Percentiles rank a stretch among this genome's conserved stretches.
These are phyloP conservation scores for Amphiduros pacificus DNA, from an alignment of 2,888 invertebrate species.

Conservation along the genomic window DNA sequence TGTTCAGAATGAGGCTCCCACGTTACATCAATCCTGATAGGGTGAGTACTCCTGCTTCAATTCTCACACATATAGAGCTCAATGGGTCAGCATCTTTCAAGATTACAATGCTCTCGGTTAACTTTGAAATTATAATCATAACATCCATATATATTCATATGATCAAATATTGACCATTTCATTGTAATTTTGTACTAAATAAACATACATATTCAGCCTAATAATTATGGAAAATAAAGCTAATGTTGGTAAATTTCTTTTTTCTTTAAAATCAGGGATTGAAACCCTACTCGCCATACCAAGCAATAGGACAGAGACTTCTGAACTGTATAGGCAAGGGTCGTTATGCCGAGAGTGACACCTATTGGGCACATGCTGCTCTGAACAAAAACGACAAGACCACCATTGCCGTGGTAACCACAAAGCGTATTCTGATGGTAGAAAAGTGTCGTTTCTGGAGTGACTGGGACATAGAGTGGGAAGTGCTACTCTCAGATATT, in stretches of 20 bases:
- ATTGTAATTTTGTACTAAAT: too few relatives aligned
- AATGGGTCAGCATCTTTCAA: too few relatives aligned
- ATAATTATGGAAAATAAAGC: too few relatives aligned
- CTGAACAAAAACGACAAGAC: constrained; percentile 68
- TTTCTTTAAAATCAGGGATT: too few relatives aligned
- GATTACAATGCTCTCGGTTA: too few relatives aligned
- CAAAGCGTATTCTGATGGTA: constrained; percentile 73
- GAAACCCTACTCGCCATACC: constrained; percentile 72
- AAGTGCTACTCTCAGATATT: constrained; percentile 72
- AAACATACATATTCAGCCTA: too few relatives aligned
- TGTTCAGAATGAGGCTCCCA: constrained; percentile 71
- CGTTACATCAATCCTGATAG: constrained; percentile 71
- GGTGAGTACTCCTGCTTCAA: constrained; percentile 64
- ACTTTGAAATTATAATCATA: too few relatives aligned
- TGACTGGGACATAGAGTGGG: constrained; percentile 78
- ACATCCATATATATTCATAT: too few relatives aligned
- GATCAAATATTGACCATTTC: too few relatives aligned
- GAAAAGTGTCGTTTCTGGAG: constrained; percentile 73
- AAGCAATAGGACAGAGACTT: constrained; percentile 72
- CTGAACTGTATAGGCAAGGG: constrained; percentile 69
- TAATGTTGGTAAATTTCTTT: too few relatives aligned
- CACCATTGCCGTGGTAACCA: constrained; percentile 70
- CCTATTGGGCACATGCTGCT: constrained; percentile 73
- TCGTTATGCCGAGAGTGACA: constrained; percentile 68
- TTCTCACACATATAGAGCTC: too few relatives aligned